These are phyloP conservation scores for Augiades crinisus DNA, from an alignment of 2,888 invertebrate species.

Conservation along the genomic window DNA sequence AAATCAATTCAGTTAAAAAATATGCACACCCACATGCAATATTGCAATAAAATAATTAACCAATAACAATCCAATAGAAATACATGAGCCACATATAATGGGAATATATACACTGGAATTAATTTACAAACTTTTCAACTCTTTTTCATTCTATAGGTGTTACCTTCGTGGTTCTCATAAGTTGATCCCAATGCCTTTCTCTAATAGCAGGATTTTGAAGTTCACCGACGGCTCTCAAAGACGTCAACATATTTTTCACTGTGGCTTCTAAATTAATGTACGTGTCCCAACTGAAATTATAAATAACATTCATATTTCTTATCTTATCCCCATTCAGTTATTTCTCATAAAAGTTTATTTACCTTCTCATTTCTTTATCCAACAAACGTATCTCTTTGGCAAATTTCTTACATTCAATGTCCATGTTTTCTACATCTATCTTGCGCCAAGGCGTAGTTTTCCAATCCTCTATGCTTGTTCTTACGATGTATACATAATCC, in stretches of 20 bases:
- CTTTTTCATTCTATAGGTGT: constrained; percentile 28
- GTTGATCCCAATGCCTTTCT: constrained; percentile 97
- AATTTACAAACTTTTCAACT: constrained; percentile 27
- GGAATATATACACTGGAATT: constrained; percentile 31
- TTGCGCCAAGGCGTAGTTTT: constrained; percentile 98
- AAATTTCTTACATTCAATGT: constrained; percentile 98
- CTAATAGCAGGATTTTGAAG: constrained; percentile 97
- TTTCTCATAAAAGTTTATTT: neutral
- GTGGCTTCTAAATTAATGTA: constrained; percentile 93
- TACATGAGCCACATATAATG: constrained; percentile 32
- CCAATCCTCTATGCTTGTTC: constrained; percentile 97
- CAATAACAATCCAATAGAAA: constrained; percentile 33
- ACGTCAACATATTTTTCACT: constrained; percentile 98
- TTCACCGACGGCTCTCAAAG: constrained; percentile 96
- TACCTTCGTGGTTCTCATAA: constrained; percentile 98
- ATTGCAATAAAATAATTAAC: constrained; percentile 40
- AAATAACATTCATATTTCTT: neutral
- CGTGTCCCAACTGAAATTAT: constrained; percentile 88
- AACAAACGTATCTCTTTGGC: constrained; percentile 95
- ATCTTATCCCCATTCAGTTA: neutral
- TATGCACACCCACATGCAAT: constrained; percentile 30
- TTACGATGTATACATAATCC: constrained; percentile 96
- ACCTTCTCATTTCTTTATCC: constrained; percentile 96
- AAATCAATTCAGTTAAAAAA: constrained; percentile 1
- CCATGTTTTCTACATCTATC: constrained; percentile 99